phyloP scores from a whole-genome alignment of 2,113 vertebrate species.

The Lophotis ruficrista region DNA sequence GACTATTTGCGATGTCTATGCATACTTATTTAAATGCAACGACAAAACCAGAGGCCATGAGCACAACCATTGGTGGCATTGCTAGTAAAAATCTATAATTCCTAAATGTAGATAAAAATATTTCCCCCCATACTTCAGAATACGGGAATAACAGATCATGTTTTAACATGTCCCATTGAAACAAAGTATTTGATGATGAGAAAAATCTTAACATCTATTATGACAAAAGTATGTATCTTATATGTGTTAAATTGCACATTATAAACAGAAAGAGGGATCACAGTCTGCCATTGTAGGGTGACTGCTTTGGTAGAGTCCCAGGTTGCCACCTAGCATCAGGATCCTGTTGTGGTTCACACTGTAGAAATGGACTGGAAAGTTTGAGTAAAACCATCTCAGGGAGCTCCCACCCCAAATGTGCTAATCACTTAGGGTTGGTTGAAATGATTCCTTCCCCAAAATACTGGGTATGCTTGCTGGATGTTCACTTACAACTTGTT shows the following conservation, averaged over 20 bases:
- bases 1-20: background rate
- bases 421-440: fast-evolving
- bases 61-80: background rate
- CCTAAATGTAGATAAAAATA: background rate
- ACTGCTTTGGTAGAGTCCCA: background rate
- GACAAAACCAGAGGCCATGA: background rate
- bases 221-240: background rate
- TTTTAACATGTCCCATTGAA: background rate
- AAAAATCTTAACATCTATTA: background rate
- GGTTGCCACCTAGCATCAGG: background rate
- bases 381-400: background rate
- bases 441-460: background rate
- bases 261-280: background rate
- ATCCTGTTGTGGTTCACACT: background rate
- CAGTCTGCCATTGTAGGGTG: background rate
- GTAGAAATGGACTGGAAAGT: background rate
- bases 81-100: background rate
- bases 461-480: background rate
- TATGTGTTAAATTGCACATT: background rate
- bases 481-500: background rate
- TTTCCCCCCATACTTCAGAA: background rate
- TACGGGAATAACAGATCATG: background rate
- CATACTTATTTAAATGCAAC: background rate
- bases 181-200: background rate
- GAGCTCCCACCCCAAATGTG: background rate